phyloP scores from a whole-genome alignment of 2,113 vertebrate species.

The Trogon melanurus region DNA sequence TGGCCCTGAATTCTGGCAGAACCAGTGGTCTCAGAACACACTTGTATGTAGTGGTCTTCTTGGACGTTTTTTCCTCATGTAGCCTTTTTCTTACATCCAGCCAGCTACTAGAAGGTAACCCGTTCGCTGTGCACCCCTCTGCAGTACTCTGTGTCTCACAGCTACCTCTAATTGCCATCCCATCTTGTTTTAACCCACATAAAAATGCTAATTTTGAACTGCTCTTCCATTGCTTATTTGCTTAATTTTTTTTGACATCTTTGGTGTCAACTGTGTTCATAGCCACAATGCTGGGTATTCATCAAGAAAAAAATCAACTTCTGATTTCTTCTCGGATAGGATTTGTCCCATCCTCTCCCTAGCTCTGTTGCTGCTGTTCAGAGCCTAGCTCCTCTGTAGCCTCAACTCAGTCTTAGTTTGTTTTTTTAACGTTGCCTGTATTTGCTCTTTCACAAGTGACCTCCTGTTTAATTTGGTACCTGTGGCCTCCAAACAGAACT shows the following conservation, averaged over 20 bases:
- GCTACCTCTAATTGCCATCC: background rate
- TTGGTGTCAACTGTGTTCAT: background rate
- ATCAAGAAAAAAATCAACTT: background rate
- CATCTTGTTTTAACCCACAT: background rate
- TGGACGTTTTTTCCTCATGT: background rate
- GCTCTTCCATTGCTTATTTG: background rate
- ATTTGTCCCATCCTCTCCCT: background rate
- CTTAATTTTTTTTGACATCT: background rate
- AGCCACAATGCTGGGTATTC: background rate
- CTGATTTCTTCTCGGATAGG: background rate
- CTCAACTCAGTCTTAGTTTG: background rate
- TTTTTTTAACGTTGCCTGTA: background rate
- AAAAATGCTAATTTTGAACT: background rate
- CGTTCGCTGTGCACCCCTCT: background rate
- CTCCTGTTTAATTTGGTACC: background rate
- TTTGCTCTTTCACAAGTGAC: background rate
- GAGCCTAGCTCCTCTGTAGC: background rate
- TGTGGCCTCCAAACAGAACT: background rate
- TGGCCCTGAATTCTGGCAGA: background rate
- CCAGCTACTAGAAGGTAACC: background rate
- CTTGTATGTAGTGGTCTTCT: background rate
- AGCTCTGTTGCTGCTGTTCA: background rate
- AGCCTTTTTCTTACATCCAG: background rate
- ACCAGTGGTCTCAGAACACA: background rate
- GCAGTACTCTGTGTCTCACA: background rate